These are phyloP conservation scores for Drusus annulatus DNA, from an alignment of 1,140 invertebrate genomes.

Conservation along the genomic window DNA sequence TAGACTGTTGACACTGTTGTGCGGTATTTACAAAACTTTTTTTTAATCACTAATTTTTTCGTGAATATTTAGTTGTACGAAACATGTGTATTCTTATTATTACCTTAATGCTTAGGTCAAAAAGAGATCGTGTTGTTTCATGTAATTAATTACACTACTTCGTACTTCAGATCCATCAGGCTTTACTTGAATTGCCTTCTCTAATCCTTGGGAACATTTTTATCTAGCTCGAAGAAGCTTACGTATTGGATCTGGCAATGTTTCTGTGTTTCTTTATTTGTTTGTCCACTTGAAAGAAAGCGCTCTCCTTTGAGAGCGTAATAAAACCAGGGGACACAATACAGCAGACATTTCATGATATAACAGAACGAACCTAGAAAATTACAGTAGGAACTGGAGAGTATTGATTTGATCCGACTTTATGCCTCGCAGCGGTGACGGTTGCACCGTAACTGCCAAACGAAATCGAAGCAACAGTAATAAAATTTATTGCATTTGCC, in stretches of 20 bases:
- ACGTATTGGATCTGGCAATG: not conserved
- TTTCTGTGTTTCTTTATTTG: not conserved
- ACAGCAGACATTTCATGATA: not conserved
- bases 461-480: not conserved
- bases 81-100: too few relatives aligned
- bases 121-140: too few relatives aligned
- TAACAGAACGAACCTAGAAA: not conserved
- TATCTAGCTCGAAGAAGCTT: not conserved
- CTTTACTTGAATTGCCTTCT: too few relatives aligned
- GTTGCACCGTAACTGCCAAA: not conserved
- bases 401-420: conserved; percentile 12
- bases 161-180: too few relatives aligned
- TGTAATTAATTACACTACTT: too few relatives aligned
- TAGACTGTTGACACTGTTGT: too few relatives aligned
- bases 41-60: too few relatives aligned
- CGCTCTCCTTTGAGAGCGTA: not conserved
- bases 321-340: conserved; percentile 14
- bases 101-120: too few relatives aligned
- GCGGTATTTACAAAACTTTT: too few relatives aligned
- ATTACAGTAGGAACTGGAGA: not conserved
- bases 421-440: not conserved
- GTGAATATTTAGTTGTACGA: too few relatives aligned
- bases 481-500: too few relatives aligned
- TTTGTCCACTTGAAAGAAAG: conserved; percentile 7
- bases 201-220: too few relatives aligned